Percentiles rank a stretch among this genome's conserved stretches.
phyloP scores from a whole-genome alignment of 2,113 vertebrate species.

The Alligator sinensis region DNA sequence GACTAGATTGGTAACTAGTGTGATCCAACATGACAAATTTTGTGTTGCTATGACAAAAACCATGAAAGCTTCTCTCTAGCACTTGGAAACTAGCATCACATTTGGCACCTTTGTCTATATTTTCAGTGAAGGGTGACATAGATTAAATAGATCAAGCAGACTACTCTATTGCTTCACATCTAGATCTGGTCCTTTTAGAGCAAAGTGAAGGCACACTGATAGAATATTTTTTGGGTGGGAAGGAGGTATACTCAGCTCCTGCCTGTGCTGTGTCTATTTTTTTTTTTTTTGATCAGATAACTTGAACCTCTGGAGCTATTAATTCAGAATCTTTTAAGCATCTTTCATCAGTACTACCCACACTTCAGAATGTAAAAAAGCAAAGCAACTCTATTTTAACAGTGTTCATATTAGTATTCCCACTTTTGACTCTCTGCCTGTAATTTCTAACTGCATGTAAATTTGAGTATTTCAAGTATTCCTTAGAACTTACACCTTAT shows the following conservation, averaged over 20 bases:
- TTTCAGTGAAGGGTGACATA: not conserved
- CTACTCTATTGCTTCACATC: not conserved
- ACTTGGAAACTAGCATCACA: not conserved
- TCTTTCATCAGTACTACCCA: conserved; percentile 33
- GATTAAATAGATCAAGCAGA: not conserved
- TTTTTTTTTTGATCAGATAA: conserved; percentile 8
- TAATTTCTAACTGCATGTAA: conserved; percentile 18
- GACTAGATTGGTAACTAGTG: not conserved
- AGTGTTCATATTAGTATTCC: not conserved
- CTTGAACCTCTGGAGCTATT: not conserved
- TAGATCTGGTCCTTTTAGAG: not conserved
- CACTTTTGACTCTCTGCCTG: not conserved
- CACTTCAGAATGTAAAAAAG: conserved; percentile 1
- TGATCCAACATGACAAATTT: not conserved
- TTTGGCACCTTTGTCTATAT: not conserved
- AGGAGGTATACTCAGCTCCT: conserved; percentile 31
- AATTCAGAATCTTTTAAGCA: not conserved
- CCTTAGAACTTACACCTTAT: conserved; percentile 31
- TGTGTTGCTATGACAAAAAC: not conserved
- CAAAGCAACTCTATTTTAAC: not conserved
- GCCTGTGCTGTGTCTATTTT: conserved; percentile 41
- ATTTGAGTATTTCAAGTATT: conserved; percentile 28
- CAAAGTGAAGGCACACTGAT: not conserved
- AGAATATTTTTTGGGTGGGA: conserved; percentile 5
- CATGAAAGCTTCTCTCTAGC: not conserved